Percentiles rank a stretch among this genome's conserved stretches.
phyloP scores from a whole-genome alignment of 1,140 invertebrate species.

The Homarus americanus region DNA sequence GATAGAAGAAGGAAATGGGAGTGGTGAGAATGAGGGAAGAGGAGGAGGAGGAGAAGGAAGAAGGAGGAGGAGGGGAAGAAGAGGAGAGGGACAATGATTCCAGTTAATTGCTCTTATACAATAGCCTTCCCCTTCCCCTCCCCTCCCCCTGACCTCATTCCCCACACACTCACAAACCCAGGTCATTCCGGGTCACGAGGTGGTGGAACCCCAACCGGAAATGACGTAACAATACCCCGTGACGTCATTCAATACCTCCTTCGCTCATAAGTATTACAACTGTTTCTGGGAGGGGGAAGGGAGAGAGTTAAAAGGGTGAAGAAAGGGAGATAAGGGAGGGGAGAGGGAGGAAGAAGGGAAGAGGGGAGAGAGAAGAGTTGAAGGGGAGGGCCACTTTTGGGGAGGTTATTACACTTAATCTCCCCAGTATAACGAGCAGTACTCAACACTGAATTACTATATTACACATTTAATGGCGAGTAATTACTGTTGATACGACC shows the following conservation, averaged over 20 bases:
- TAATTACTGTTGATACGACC: not conserved
- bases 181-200: constrained; percentile 17
- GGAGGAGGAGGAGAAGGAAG: no score
- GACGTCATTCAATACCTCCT: not conserved
- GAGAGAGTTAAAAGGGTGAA: not conserved
- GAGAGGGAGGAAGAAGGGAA: constrained; percentile 11
- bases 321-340: not conserved
- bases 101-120: no score
- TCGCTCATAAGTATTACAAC: not conserved
- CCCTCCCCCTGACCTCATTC: not conserved
- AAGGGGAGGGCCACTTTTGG: no score
- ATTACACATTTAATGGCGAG: not conserved
- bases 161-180: no score
- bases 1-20: no score
- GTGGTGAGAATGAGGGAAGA: no score
- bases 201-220: constrained; percentile 7
- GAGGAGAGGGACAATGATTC: not conserved
- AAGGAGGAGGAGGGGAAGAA: not conserved
- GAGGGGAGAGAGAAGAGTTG: not conserved
- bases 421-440: no score
- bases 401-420: no score
- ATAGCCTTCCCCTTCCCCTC: not conserved
- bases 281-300: not conserved
- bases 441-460: no score
- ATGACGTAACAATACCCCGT: constrained; percentile 16